phyloP scores from a whole-genome alignment of 2,113 vertebrate species.

The Empidonax traillii region DNA sequence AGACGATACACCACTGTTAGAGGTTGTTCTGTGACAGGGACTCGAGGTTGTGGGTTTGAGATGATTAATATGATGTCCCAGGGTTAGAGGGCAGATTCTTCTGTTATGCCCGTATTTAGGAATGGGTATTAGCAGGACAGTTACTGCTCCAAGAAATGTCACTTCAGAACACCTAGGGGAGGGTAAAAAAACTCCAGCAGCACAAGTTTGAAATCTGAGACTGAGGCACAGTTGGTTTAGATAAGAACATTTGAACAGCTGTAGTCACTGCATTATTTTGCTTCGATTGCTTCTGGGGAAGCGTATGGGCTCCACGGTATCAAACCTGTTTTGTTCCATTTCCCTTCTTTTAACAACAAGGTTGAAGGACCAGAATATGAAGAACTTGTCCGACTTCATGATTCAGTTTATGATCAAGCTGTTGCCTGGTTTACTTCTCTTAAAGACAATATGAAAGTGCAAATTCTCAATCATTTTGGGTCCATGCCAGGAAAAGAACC shows the following conservation, averaged over 20 bases:
- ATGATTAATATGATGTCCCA: neutral
- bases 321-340: slow-evolving; percentile 18
- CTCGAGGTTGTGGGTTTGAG: neutral
- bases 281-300: slow-evolving; percentile 27
- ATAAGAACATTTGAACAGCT: neutral
- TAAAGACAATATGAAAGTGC: slow-evolving; percentile 89
- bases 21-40: neutral
- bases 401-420: slow-evolving; percentile 89
- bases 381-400: slow-evolving; percentile 85
- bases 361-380: slow-evolving; percentile 83
- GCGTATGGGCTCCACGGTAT: neutral
- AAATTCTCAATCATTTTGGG: slow-evolving; percentile 92
- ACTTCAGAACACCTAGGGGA: neutral
- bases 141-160: neutral
- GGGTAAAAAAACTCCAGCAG: slow-evolving; percentile 31
- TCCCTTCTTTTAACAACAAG: slow-evolving; percentile 61
- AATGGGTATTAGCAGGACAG: neutral
- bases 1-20: neutral
- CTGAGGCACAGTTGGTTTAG: neutral
- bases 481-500: slow-evolving; percentile 86
- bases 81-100: neutral
- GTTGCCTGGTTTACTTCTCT: slow-evolving; percentile 90
- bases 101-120: neutral
- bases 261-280: slow-evolving; percentile 30
- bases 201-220: slow-evolving; percentile 26